Percentiles rank a stretch among this genome's conserved stretches.
phyloP scores from a whole-genome alignment of 2,888 invertebrate species.

The Eledone cirrhosa region DNA sequence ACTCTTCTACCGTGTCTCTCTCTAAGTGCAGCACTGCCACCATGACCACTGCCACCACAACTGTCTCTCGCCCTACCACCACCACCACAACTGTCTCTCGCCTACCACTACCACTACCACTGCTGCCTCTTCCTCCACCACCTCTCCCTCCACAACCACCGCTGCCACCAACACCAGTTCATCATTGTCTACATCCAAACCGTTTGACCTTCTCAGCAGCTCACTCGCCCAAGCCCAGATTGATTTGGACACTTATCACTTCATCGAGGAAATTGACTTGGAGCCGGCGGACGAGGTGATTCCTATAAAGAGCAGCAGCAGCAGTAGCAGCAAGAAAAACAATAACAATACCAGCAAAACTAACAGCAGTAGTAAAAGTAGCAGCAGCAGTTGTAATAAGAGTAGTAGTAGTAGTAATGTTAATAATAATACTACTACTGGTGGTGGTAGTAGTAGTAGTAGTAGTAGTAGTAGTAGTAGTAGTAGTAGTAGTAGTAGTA shows the following conservation, averaged over 20 bases:
- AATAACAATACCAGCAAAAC: too few species aligned
- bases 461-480: too few species aligned
- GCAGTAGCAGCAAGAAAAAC: too few species aligned
- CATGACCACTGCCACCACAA: background rate
- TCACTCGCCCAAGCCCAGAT: constrained; percentile 62
- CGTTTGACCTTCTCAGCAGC: constrained; percentile 56
- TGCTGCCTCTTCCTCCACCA: constrained; percentile 18
- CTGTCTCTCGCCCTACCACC: background rate
- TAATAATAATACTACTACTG: too few species aligned
- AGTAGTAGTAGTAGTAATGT: too few species aligned
- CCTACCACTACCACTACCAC: constrained; percentile 8
- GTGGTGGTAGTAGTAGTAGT: too few species aligned
- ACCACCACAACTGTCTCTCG: background rate
- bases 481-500: too few species aligned
- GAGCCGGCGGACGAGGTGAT: background rate
- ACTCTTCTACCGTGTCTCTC: background rate
- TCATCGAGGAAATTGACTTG: constrained; percentile 48
- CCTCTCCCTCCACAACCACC: constrained; percentile 20
- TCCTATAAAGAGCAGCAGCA: too few species aligned
- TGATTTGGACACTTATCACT: constrained; percentile 61
- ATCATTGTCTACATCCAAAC: constrained; percentile 29
- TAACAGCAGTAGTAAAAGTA: too few species aligned
- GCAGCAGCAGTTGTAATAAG: too few species aligned
- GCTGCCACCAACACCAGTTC: background rate
- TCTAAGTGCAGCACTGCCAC: background rate